phyloP scores from a whole-genome alignment of 1,140 invertebrate species.

The Pomacea maculata region DNA sequence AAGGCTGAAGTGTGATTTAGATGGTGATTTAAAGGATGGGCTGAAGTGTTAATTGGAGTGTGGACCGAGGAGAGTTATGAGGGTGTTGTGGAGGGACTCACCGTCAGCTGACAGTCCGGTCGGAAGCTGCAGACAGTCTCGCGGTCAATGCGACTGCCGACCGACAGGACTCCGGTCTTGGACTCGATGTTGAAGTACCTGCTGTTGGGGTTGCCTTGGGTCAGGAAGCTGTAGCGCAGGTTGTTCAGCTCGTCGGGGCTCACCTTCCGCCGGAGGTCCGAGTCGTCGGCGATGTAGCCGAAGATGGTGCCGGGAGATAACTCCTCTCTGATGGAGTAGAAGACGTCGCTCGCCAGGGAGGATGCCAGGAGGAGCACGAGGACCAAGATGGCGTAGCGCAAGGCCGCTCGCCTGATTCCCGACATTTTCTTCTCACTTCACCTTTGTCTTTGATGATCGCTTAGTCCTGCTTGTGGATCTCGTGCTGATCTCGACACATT shows the following conservation, averaged over 20 bases:
- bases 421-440: no score
- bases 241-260: constrained; percentile 9
- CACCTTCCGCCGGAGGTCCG: constrained; percentile 18
- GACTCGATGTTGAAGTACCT: constrained; percentile 83
- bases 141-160: constrained; percentile 29
- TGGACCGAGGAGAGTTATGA: no score
- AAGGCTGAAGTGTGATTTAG: no score
- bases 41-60: no score
- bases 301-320: constrained; percentile 28
- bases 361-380: background rate
- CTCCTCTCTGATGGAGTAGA: constrained; percentile 34
- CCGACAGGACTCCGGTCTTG: constrained; percentile 84
- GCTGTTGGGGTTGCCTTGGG: constrained; percentile 28
- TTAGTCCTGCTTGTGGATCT: no score
- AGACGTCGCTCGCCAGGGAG: background rate
- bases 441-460: no score
- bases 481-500: no score
- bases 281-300: constrained; percentile 37
- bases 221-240: constrained; percentile 30
- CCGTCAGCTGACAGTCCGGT: constrained; percentile 26
- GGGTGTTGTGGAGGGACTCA: constrained; percentile 20
- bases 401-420: background rate
- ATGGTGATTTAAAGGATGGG: no score
- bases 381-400: constrained; percentile 1
- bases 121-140: constrained; percentile 46